Evolutionary conservation across 2,113 vertebrate genomes (phyloP).

Genomic region (Turnix velox): DNA sequence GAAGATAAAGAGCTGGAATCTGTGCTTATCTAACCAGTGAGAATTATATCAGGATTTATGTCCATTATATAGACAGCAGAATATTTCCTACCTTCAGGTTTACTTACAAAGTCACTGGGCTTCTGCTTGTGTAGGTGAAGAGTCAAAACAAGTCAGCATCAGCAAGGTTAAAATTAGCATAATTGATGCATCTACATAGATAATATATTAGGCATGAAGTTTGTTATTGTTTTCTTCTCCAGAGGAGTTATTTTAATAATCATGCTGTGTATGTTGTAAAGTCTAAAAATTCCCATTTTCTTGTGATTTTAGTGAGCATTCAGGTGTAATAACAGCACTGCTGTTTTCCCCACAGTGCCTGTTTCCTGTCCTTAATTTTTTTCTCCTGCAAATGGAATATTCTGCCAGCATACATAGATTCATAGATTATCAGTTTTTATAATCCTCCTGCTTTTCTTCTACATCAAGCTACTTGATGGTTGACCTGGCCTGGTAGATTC

Average conservation of each 20-base stretch:
- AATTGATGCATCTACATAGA: neutral
- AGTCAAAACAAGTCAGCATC: neutral
- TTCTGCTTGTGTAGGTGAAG: neutral
- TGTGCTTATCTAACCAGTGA: neutral
- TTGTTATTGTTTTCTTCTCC: neutral
- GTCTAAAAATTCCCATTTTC: constrained; percentile 10
- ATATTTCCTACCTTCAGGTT: neutral
- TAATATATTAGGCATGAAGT: neutral
- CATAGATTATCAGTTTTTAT: constrained; percentile 34
- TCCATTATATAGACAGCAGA: neutral
- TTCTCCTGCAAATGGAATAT: neutral
- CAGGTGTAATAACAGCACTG: neutral
- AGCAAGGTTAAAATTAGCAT: neutral
- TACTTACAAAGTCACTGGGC: neutral
- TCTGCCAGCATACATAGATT: neutral
- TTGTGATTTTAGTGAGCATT: constrained; percentile 2
- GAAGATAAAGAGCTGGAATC: neutral
- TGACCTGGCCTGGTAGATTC: neutral
- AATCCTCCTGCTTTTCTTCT: neutral
- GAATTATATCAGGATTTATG: neutral
- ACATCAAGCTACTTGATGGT: neutral
- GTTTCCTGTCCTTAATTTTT: neutral
- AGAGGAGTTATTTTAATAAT: neutral
- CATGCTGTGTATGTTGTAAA: neutral
- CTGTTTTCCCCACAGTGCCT: neutral